Evolutionary conservation across 2,888 invertebrate species (phyloP), one percentile per base, ranked within the genome.

Genomic region (Coremacera marginata): DNA sequence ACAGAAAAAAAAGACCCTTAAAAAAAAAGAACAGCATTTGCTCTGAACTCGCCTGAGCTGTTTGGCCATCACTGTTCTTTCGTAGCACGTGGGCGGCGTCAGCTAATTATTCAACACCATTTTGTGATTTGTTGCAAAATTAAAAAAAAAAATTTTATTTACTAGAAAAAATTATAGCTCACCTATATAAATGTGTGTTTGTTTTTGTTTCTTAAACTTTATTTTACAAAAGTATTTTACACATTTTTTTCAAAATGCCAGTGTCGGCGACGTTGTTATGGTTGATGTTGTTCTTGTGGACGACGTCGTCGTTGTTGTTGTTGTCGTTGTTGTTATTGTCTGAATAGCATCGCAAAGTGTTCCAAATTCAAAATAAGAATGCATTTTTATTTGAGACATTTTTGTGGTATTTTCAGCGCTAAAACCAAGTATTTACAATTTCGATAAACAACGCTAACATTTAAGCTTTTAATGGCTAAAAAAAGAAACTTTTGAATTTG

Each of bases 281-380:
- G 19, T 37, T 37, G 65, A 37, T 37, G 65, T 31, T 31, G 5
- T 4, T 31, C 3, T 31, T 31, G 31, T 31, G 3, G 31, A 4
- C 19, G 27, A 37, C 60, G 22, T 60, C 25, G 4, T 57, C 25
- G 60, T 44, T 37, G 44, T 27, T 62, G 37, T 73, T 49, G 71
- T 44, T 63, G 27, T 19, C n/a, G 11, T 51, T 49, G 49, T 60
- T 60, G 68, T 14, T 49, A 44, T 51, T 65, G 63, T 52, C 73
- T 51, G 73, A 63, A 65, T 73, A 63, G 16, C 73, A 34, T 31
- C 51, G 31, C 52, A 73, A 73, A 73, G 73, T 65, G 73, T 73
- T 73, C 73, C 73, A 73, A 73, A 73, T 73, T 65, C 65, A 73
- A 73, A 65, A 31, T 52, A 73, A 73, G 34, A 73, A 73, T 63